Evolutionary conservation across 2,113 vertebrate species (phyloP), one percentile per base, ranked within the genome.

Genomic region (Cephalopholis sonnerati): DNA sequence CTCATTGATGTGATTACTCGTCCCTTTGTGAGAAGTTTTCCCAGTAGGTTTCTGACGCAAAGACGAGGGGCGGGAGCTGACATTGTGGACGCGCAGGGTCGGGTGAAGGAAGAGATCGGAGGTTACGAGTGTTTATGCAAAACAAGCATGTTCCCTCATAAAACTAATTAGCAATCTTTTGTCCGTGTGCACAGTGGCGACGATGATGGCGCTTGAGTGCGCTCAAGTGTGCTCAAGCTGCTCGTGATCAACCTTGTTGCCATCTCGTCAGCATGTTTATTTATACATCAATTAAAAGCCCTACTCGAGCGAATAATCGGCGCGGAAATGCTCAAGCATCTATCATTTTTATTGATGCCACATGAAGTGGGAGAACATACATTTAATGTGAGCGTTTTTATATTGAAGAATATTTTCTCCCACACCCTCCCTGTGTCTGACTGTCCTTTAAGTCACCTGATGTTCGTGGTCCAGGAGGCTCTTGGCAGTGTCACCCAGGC

Each of bases 221-320:
- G 16, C 79, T 90, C 59, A 11, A 86, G 87, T 87, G 87, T 62
- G 67, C 83, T 85, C 74, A 44, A 64, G 67, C 77, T 75, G 59
- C 77, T 85, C 41, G 15, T 62, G 82, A 87, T 86, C 82, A 64
- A 55, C 74, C 79, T 90, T 79, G 69, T 81, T 86, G 84, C 86
- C 71, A 61, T 80, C 84, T 57, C 83, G 79, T 67, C 75, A 57
- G 74, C 72, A 13, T 74, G 84, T 88, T 88, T 91, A 85, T 89
- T 90, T 85, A 86, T 81, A 72, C 83, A 74, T 81, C 91, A 88
- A 86, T 89, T 91, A 82, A 88, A 90, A 76, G n/a, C 59, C 58
- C 27, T 12, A 74, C 87, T 88, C n/a, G 1, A 79, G 76, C 73
- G 73, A 85, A 86, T 87, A 79, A 89, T 55, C 22, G 44, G 36